These are phyloP conservation scores for Microcebus ravelobensis DNA, from an alignment of 2,113 vertebrate species.

Conservation along the genomic window DNA sequence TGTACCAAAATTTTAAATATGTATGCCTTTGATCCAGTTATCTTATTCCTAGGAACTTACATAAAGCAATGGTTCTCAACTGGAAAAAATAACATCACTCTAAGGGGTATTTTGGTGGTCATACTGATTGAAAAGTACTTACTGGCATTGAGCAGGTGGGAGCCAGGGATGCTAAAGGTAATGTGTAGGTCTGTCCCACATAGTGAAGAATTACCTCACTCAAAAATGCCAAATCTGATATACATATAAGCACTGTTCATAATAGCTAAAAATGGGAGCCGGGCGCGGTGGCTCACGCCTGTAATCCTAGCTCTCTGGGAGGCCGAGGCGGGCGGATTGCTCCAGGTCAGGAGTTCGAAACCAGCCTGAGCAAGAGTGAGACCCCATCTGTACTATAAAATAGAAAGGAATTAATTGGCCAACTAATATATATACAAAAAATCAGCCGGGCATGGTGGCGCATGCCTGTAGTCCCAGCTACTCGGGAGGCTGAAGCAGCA, in stretches of 20 bases:
- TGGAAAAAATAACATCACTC: background rate
- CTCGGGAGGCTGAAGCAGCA: no score
- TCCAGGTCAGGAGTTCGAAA: no score
- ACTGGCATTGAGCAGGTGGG: background rate
- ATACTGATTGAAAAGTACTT: background rate
- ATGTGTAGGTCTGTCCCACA: background rate
- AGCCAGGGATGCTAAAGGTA: background rate
- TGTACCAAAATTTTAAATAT: background rate
- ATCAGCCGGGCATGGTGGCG: no score
- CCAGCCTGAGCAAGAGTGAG: no score
- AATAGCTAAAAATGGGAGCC: background rate
- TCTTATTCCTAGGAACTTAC: background rate
- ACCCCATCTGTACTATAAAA: no score
- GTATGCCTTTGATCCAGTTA: background rate
- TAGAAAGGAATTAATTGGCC: no score
- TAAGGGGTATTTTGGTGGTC: background rate
- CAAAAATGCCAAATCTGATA: background rate
- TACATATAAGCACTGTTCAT: background rate
- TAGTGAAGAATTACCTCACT: background rate
- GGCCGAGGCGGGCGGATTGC: no score
- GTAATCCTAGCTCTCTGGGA: no score
- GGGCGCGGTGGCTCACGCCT: no score
- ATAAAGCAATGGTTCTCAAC: background rate
- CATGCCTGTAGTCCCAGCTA: no score
- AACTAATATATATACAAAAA: no score